These are phyloP conservation scores for Plecturocebus donacophilus DNA, from an alignment of 2,113 vertebrate genomes.

Conservation along the genomic window DNA sequence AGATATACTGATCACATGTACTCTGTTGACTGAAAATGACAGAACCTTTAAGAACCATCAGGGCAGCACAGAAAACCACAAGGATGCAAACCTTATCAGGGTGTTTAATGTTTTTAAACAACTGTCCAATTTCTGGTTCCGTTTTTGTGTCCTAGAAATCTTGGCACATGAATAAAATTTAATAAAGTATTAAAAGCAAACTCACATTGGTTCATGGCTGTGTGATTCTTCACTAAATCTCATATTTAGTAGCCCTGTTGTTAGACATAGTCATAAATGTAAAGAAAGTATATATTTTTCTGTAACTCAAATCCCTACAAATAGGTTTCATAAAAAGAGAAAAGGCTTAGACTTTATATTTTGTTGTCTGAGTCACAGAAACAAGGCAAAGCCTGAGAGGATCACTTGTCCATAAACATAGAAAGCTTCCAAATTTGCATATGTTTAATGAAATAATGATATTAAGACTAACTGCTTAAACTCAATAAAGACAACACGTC, in stretches of 20 bases:
- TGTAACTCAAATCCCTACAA: constrained; percentile 34
- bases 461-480: constrained; percentile 53
- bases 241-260: neutral
- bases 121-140: constrained; percentile 65
- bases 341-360: constrained; percentile 15
- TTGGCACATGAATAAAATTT: constrained; percentile 44
- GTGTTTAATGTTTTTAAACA: constrained; percentile 77
- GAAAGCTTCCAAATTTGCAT: constrained; percentile 66
- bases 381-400: constrained; percentile 39
- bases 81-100: constrained; percentile 78
- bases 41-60: constrained; percentile 84
- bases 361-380: constrained; percentile 50
- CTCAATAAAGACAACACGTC: constrained; percentile 49
- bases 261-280: constrained; percentile 36
- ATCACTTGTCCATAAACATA: constrained; percentile 63
- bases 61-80: constrained; percentile 72
- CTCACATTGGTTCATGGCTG: neutral
- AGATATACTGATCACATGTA: constrained; percentile 86
- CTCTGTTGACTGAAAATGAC: constrained; percentile 85
- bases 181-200: constrained; percentile 29
- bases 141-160: constrained; percentile 53
- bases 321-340: constrained; percentile 9
- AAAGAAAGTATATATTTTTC: constrained; percentile 39
- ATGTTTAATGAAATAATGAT: constrained; percentile 63
- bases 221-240: neutral